Conservation (phyloP, 2,888 invertebrate genomes). For the Venusia cambrica region DNA sequence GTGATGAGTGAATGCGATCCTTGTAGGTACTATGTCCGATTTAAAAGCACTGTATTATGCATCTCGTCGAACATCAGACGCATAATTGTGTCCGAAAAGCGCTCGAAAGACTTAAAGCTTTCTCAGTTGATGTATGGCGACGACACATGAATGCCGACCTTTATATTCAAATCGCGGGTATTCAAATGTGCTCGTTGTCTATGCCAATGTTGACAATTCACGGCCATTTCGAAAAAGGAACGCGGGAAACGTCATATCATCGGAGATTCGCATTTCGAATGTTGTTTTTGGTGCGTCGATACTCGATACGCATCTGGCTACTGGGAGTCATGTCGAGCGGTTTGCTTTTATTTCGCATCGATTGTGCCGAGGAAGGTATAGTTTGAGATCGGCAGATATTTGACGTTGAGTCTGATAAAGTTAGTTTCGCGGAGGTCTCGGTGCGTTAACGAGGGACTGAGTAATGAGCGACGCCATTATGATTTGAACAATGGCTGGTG, state of each 20-base stretch:
- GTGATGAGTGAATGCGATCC: too few species aligned
- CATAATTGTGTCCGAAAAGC: slow-evolving; percentile 79
- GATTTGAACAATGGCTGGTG: slow-evolving; percentile 70
- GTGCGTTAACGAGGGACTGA: slow-evolving; percentile 73
- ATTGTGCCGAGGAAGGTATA: slow-evolving; percentile 70
- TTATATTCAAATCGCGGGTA: slow-evolving; percentile 78
- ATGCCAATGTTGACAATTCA: slow-evolving; percentile 75
- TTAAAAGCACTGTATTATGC: slow-evolving; percentile 57
- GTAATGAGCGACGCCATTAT: slow-evolving; percentile 76
- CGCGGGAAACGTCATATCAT: slow-evolving; percentile 72
- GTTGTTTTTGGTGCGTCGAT: slow-evolving; percentile 69
- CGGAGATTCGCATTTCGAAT: slow-evolving; percentile 50
- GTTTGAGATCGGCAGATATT: slow-evolving; percentile 74
- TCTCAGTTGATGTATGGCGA: slow-evolving; percentile 71
- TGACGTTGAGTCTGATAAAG: slow-evolving; percentile 76
- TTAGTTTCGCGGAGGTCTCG: slow-evolving; percentile 66
- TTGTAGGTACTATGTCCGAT: slow-evolving; percentile 27
- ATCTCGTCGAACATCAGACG: slow-evolving; percentile 65
- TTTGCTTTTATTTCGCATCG: slow-evolving; percentile 62
- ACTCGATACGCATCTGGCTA: slow-evolving; percentile 76
- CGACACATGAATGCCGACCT: slow-evolving; percentile 73
- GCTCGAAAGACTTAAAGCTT: slow-evolving; percentile 76
- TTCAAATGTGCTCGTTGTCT: slow-evolving; percentile 76
- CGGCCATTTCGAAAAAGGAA: slow-evolving; percentile 73
- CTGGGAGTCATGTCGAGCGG: slow-evolving; percentile 52